Conservation (phyloP, 1,140 invertebrate species). For the Berghia stephanieae region DNA sequence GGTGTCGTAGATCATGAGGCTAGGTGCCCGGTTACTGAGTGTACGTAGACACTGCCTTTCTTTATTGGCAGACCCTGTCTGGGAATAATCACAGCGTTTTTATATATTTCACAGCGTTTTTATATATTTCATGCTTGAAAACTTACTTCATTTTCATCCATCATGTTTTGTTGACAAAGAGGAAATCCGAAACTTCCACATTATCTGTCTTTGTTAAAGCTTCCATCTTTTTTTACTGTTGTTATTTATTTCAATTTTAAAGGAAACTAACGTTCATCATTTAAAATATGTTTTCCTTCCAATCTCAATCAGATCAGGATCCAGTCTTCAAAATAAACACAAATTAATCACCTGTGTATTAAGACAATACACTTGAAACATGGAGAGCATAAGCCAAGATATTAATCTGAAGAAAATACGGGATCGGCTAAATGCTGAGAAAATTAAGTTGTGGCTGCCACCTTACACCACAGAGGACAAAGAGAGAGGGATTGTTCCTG, state of each 20-base stretch:
- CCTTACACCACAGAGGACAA: slow-evolving; percentile 73
- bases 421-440: slow-evolving; percentile 74
- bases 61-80: no score
- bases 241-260: neutral
- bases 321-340: neutral
- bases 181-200: no score
- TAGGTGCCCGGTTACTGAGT: no score
- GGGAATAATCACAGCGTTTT: no score
- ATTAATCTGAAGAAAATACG: slow-evolving; percentile 51
- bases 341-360: neutral
- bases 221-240: neutral
- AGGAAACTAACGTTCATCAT: neutral
- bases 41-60: no score
- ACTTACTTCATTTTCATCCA: no score
- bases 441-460: slow-evolving; percentile 77
- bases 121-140: no score
- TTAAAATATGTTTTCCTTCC: neutral
- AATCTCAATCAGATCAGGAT: neutral
- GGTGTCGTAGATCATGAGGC: no score
- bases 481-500: slow-evolving; percentile 67
- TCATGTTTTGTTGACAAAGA: no score
- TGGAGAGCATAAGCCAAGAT: slow-evolving; percentile 32
- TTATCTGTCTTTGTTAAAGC: no score
- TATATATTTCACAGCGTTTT: no score
- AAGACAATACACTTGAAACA: neutral